Conservation (phyloP, 2,113 vertebrate genomes). For the Oriolus oriolus region DNA sequence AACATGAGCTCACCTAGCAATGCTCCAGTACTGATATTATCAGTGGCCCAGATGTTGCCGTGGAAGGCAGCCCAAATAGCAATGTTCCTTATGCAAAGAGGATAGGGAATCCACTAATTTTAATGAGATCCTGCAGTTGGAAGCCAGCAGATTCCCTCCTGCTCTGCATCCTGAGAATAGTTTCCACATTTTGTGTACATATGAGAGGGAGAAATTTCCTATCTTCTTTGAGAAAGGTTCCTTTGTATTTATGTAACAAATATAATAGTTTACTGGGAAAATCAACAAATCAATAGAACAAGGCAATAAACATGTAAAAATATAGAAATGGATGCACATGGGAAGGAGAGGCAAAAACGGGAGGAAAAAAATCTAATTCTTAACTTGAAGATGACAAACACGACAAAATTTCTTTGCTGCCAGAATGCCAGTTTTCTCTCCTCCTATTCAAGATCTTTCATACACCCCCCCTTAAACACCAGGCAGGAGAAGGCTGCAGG, state of each 20-base stretch:
- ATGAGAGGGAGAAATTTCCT: background rate
- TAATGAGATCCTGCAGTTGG: slow-evolving; percentile 14
- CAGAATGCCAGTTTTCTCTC: background rate
- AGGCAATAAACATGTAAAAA: background rate
- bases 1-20: slow-evolving; percentile 64
- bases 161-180: background rate
- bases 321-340: background rate
- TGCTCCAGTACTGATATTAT: slow-evolving; percentile 60
- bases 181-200: background rate
- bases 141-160: slow-evolving; percentile 17
- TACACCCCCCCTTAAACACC: background rate
- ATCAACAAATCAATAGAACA: background rate
- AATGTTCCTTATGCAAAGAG: slow-evolving; percentile 33
- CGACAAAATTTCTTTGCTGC: background rate
- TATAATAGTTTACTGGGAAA: background rate
- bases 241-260: background rate
- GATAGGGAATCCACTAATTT: slow-evolving; percentile 38
- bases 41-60: slow-evolving; percentile 51
- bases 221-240: background rate
- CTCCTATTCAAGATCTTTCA: background rate
- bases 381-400: background rate
- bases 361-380: background rate
- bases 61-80: slow-evolving; percentile 55
- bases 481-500: background rate
- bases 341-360: background rate